These are phyloP conservation scores for Chelonus formosanus DNA, from an alignment of 2,888 invertebrate species.

Conservation along the genomic window DNA sequence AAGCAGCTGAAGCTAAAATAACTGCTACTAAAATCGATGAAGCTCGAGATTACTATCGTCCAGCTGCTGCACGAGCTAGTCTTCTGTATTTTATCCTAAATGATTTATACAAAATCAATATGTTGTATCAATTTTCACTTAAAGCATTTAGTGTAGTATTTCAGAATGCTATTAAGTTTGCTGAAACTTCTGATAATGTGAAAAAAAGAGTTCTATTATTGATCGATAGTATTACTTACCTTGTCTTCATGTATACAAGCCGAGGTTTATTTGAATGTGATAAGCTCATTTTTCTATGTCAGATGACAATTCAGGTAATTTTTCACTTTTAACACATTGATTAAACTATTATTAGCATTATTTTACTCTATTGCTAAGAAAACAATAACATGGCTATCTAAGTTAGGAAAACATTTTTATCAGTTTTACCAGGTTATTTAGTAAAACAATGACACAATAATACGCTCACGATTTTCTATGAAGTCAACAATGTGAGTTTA, in stretches of 20 bases:
- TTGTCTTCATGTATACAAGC: conserved; percentile 87
- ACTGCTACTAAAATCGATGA: conserved; percentile 90
- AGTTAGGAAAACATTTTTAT: too few relatives aligned
- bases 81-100: conserved; percentile 93
- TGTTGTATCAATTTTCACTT: conserved; percentile 94
- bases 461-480: too few relatives aligned
- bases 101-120: conserved; percentile 90
- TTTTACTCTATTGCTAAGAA: too few relatives aligned
- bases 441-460: too few relatives aligned
- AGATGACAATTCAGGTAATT: conserved; percentile 81
- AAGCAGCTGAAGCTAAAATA: conserved; percentile 86
- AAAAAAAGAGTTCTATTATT: conserved; percentile 78
- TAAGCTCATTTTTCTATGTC: conserved; percentile 88
- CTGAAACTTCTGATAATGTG: conserved; percentile 76
- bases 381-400: too few relatives aligned
- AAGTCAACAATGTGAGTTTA: too few relatives aligned
- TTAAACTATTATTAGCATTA: too few relatives aligned
- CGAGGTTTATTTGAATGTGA: conserved; percentile 91
- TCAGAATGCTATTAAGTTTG: conserved; percentile 80
- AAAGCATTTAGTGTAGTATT: conserved; percentile 94
- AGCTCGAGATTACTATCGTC: conserved; percentile 87
- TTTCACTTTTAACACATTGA: too few relatives aligned
- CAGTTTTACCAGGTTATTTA: too few relatives aligned
- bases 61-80: conserved; percentile 87
- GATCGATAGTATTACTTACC: conserved; percentile 87